A percentile compares a stretch with the other conserved stretches of the same genome.
Conservation (phyloP, 2,888 invertebrate genomes). For the Parnassius smintheus region DNA sequence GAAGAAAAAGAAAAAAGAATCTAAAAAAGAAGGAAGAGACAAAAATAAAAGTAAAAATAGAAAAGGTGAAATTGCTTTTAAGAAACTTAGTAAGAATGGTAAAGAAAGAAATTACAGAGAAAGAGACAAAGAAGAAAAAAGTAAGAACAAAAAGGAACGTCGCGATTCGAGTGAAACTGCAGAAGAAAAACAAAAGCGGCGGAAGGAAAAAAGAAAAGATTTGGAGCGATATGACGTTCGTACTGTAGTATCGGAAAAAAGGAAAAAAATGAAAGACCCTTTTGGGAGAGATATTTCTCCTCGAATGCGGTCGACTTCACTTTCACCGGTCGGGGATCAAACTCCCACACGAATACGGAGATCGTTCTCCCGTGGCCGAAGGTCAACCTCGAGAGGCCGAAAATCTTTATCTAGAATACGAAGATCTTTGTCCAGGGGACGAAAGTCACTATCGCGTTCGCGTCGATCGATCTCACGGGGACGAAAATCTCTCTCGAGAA, state of each 20-base stretch:
- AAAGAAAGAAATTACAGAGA: conserved; percentile 90
- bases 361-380: conserved; percentile 27
- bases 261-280: conserved; percentile 85
- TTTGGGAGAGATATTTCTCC: conserved; percentile 88
- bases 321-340: conserved; percentile 32
- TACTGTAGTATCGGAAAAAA: conserved; percentile 86
- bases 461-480: conserved; percentile 42
- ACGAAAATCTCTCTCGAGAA: conserved; percentile 33
- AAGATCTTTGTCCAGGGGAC: conserved; percentile 38
- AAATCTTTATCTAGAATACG: conserved; percentile 33
- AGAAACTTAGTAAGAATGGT: conserved; percentile 88
- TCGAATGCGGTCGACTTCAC: conserved; percentile 47
- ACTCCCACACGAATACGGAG: conserved; percentile 35
- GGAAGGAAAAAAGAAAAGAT: conserved; percentile 85
- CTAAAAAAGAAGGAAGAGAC: conserved; percentile 72
- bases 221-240: conserved; percentile 92
- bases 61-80: conserved; percentile 84
- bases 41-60: conserved; percentile 69
- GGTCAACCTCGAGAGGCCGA: conserved; percentile 37
- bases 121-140: conserved; percentile 62
- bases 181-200: conserved; percentile 61
- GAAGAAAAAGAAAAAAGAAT: conserved; percentile 78
- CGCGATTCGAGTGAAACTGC: conserved; percentile 41
- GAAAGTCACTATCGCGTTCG: conserved; percentile 46
- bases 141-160: conserved; percentile 53